Conservation (phyloP, 2,888 invertebrate genomes). For the Sphaerophoria rueppellii region DNA sequence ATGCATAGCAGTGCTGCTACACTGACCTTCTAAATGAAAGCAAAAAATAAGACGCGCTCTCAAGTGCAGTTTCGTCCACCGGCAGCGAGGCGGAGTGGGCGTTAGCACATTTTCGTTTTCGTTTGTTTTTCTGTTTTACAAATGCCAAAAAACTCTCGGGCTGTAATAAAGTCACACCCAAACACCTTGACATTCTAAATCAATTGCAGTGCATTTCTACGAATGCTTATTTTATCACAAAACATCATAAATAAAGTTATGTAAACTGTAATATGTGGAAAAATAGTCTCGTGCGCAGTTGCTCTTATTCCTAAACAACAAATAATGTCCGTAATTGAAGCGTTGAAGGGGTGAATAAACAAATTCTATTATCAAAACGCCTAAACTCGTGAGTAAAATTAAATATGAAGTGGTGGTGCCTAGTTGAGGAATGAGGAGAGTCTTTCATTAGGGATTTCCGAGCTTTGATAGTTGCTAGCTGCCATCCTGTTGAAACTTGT, state of each 20-base stretch:
- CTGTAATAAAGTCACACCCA: slow-evolving; percentile 27
- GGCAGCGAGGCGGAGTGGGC: slow-evolving; percentile 27
- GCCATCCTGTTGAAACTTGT: too few relatives aligned
- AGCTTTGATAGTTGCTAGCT: too few relatives aligned
- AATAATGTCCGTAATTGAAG: not conserved
- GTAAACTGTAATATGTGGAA: not conserved
- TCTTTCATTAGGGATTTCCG: too few relatives aligned
- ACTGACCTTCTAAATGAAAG: slow-evolving; percentile 49
- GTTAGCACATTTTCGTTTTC: slow-evolving; percentile 52
- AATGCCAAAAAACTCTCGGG: slow-evolving; percentile 36
- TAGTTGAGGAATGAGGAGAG: too few relatives aligned
- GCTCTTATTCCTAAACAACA: not conserved
- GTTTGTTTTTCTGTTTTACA: slow-evolving; percentile 31
- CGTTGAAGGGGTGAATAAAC: not conserved
- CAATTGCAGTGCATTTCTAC: slow-evolving; percentile 8
- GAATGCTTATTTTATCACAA: slow-evolving; percentile 6
- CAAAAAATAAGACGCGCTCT: slow-evolving; percentile 23
- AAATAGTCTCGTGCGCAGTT: slow-evolving; percentile 18
- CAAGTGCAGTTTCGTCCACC: not conserved
- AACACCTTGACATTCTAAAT: slow-evolving; percentile 60
- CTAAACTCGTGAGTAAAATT: too few relatives aligned
- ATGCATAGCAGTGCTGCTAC: slow-evolving; percentile 35
- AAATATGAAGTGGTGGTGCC: not conserved
- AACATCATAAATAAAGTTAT: slow-evolving; percentile 1
- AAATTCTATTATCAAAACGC: slow-evolving; percentile 1